These are phyloP conservation scores for Amphilophus citrinellus DNA, from an alignment of 2,113 vertebrate genomes.

Conservation along the genomic window DNA sequence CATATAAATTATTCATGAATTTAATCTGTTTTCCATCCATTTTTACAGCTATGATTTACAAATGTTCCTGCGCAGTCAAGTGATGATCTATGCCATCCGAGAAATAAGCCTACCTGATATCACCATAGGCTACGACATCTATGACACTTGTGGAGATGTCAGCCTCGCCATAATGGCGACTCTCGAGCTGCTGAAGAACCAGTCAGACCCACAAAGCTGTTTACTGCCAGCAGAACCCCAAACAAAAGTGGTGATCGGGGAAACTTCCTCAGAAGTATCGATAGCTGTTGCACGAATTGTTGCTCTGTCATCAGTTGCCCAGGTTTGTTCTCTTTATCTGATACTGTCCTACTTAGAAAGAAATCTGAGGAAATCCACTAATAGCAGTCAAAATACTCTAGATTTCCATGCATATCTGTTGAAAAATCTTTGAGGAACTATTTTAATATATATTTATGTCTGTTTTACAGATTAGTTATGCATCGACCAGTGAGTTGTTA, in stretches of 20 bases:
- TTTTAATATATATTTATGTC: not conserved
- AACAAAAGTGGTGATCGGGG: slow-evolving; percentile 70
- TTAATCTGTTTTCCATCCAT: not conserved
- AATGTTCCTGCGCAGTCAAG: slow-evolving; percentile 49
- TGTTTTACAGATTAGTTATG: slow-evolving; percentile 65
- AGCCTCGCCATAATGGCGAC: slow-evolving; percentile 44
- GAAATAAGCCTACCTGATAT: slow-evolving; percentile 70
- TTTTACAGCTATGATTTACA: slow-evolving; percentile 23
- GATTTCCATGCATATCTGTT: not conserved
- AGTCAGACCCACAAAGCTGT: slow-evolving; percentile 6
- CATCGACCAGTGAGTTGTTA: slow-evolving; percentile 63
- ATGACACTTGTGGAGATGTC: slow-evolving; percentile 73
- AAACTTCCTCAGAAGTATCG: slow-evolving; percentile 59
- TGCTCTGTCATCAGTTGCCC: slow-evolving; percentile 63
- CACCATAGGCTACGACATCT: slow-evolving; percentile 72
- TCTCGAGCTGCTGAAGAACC: slow-evolving; percentile 48
- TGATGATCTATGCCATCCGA: slow-evolving; percentile 70
- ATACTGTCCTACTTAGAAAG: not conserved
- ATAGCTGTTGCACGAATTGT: slow-evolving; percentile 65
- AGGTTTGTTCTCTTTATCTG: slow-evolving; percentile 56
- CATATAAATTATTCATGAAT: not conserved
- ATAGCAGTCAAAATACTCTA: not conserved
- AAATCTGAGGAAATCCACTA: not conserved
- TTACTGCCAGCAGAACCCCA: slow-evolving; percentile 11
- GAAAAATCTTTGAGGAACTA: not conserved